Evolutionary conservation across 2,888 invertebrate species (phyloP).

Genomic region (Ormyrus labotus): DNA sequence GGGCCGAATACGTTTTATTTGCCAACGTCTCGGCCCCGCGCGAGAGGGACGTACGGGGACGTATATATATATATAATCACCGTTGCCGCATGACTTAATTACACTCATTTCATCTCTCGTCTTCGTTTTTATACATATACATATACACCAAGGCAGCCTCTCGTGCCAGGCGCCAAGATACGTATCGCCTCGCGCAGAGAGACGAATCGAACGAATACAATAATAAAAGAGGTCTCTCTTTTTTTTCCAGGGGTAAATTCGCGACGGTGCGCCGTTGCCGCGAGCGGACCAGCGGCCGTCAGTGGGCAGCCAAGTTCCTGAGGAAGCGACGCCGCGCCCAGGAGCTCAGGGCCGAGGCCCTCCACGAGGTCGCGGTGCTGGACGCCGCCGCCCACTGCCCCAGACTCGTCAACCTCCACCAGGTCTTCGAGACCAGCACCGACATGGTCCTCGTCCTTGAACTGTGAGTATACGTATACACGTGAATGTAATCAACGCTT

Average conservation of each 20-base stretch:
- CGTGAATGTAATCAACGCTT: too few species aligned
- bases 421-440: conserved; percentile 79
- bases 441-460: conserved; percentile 81
- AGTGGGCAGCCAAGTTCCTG: conserved; percentile 97
- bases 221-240: too few species aligned
- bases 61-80: neutral
- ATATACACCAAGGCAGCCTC: conserved; percentile 12
- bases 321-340: conserved; percentile 92
- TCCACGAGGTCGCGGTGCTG: conserved; percentile 78
- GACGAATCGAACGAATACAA: neutral
- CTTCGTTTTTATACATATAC: neutral
- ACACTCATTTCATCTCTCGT: conserved; percentile 1
- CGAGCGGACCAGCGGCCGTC: conserved; percentile 89
- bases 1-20: conserved; percentile 19
- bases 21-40: neutral
- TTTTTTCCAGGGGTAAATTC: conserved; percentile 92
- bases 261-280: conserved; percentile 95
- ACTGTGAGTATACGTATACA: conserved; percentile 77
- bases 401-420: conserved; percentile 78
- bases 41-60: neutral
- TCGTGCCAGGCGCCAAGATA: neutral
- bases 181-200: neutral
- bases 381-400: conserved; percentile 78
- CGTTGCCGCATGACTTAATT: conserved; percentile 27
- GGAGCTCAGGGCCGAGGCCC: conserved; percentile 77